Conservation (phyloP, 2,888 invertebrate genomes). For the Tridacna crocea region DNA sequence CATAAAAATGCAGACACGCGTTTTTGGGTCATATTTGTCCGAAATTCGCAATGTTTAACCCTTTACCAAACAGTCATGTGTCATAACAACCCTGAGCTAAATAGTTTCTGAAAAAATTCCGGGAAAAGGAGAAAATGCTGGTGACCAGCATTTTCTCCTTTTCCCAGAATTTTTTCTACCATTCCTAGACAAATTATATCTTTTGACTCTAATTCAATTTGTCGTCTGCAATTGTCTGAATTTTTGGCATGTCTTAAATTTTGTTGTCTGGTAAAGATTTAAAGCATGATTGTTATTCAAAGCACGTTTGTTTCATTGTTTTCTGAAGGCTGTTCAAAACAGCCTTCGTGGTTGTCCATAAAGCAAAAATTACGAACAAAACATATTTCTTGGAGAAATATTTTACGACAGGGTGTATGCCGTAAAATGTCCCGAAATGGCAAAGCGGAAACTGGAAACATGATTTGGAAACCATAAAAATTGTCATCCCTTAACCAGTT, state of each 20-base stretch:
- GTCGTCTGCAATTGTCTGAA: no score
- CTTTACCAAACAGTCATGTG: no score
- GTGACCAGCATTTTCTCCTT: no score
- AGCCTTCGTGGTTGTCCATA: conserved; percentile 9
- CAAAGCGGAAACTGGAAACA: conserved; percentile 16
- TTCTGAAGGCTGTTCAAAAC: conserved; percentile 2
- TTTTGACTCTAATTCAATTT: no score
- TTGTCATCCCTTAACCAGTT: not conserved
- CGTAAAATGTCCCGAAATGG: conserved; percentile 22
- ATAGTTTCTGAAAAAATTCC: no score
- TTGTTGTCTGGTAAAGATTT: not conserved
- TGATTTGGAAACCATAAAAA: conserved; percentile 17
- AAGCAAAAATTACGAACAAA: conserved; percentile 13
- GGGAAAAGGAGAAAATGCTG: no score
- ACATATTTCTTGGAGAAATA: conserved; percentile 12
- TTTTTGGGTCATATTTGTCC: conserved; percentile 22
- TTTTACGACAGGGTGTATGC: conserved; percentile 23
- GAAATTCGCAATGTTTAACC: conserved; percentile 14
- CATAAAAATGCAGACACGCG: conserved; percentile 29
- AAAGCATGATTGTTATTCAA: conserved; percentile 14
- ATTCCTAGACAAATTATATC: no score
- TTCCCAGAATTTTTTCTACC: no score
- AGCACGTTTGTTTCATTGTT: conserved; percentile 13
- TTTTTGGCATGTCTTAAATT: no score
- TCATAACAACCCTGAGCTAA: no score